Base-by-base conservation (phyloP, 2,113 vertebrate genomes). In the Chrysemys picta region DNA sequence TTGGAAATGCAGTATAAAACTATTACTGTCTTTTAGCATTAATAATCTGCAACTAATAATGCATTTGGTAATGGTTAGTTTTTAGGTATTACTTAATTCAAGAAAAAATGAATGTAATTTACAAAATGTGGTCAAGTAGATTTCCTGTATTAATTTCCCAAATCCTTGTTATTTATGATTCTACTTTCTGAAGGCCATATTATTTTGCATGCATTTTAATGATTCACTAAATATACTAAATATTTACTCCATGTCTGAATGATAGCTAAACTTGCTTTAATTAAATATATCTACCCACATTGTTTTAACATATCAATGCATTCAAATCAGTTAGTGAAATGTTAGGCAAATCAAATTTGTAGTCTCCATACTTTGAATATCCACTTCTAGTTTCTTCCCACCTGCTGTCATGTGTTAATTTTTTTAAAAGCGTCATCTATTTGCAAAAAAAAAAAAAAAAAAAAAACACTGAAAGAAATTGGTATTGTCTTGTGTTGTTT, bases 351-450 rank as follows among this genome's bases (percentile, higher is more conserved):
- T 98, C 88, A 98, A 98, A 98, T 98, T 98, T 98, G 96, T 96
- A 98, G 97, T 98, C 97, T 95, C 93, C 97, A 93, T 98, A 98
- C 98, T 98, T 98, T 98, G 98, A 99, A 98, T 98, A 98, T 98
- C 98, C 98, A 98, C 98, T 99, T 98, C 98, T 98, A 97, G 93
- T 97, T 97, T 97, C 53, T 97, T 98, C 98, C 99, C 99, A 99
- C 99, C 99, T 99, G 99, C 99, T 99, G 99, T 98, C 98, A 96
- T 98, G 98, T 98, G 98, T 99, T 99, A 99, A 99, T 98, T 99
- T 99, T 98, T 99, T 98, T 98, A 98, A 99, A 99, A 98, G 98
- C 98, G 98, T 98, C 98, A 98, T 98, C 98, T 98, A 98, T 98
- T 98, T 98, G 98, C 96, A 97, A 98, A 98, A 98, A 96, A 98